Evolutionary conservation across 2,888 invertebrate species (phyloP).

Genomic region (Oligia latruncula): DNA sequence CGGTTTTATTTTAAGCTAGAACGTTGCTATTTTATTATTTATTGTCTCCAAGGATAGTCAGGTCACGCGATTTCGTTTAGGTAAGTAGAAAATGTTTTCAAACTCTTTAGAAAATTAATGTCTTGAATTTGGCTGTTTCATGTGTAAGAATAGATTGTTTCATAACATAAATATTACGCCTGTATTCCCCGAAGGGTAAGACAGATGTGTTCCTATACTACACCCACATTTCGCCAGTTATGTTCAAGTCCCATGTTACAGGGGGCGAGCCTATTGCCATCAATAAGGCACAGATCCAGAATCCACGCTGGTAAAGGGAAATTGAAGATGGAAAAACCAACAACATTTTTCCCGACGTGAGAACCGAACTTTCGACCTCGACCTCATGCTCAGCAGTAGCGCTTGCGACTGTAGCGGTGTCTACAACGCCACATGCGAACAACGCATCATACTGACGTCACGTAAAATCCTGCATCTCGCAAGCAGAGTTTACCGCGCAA

Average conservation of each 20-base stretch:
- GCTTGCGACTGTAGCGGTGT: too few species aligned
- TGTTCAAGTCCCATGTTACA: neutral
- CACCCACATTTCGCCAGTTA: neutral
- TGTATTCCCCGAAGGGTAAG: neutral
- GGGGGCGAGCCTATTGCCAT: neutral
- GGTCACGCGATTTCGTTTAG: slow-evolving; percentile 47
- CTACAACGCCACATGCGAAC: too few species aligned
- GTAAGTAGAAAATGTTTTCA: slow-evolving; percentile 12
- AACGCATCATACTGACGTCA: too few species aligned
- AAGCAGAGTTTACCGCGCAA: too few species aligned
- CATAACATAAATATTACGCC: neutral
- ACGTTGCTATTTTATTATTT: slow-evolving; percentile 32
- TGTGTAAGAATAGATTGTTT: neutral
- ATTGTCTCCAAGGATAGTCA: slow-evolving; percentile 25
- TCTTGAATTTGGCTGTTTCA: neutral
- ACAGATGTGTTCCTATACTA: neutral
- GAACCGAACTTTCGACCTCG: neutral
- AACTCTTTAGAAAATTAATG: neutral
- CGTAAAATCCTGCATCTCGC: too few species aligned
- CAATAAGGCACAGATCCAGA: neutral
- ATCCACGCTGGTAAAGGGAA: neutral
- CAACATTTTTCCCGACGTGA: neutral
- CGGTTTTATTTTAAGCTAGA: slow-evolving; percentile 37
- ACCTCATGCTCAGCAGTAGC: too few species aligned
- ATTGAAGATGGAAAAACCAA: neutral